phyloP scores from a whole-genome alignment of 2,888 invertebrate genomes.

The Salticus scenicus region DNA sequence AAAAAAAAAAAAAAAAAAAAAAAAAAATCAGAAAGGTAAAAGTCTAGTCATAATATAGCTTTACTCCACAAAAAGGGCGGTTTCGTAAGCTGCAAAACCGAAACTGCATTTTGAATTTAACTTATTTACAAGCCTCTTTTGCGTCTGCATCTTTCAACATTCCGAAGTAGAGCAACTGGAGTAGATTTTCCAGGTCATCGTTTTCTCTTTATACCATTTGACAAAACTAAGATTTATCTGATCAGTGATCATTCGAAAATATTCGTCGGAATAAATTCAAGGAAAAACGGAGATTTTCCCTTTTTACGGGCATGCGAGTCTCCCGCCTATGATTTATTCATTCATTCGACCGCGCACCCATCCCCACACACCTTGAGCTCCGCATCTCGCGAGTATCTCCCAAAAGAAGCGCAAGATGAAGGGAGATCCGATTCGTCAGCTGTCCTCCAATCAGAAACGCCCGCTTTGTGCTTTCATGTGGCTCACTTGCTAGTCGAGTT shows the following conservation, averaged over 20 bases:
- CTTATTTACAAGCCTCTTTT: too few relatives aligned
- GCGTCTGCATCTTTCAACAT: too few relatives aligned
- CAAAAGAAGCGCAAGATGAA: conserved; percentile 31
- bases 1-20: too few relatives aligned
- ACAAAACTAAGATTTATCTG: conserved; percentile 29
- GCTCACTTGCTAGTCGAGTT: not conserved
- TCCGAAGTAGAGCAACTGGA: too few relatives aligned
- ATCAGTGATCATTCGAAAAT: conserved; percentile 10
- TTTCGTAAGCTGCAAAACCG: too few relatives aligned
- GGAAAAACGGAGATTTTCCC: not conserved
- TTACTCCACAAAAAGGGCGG: too few relatives aligned
- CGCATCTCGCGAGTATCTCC: not conserved
- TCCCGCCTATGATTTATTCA: conserved; percentile 55
- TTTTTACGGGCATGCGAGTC: conserved; percentile 30
- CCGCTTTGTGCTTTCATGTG: not conserved
- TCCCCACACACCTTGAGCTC: not conserved
- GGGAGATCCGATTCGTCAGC: conserved; percentile 34
- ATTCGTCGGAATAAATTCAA: conserved; percentile 34
- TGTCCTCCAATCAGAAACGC: conserved; percentile 25
- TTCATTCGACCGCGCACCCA: conserved; percentile 52
- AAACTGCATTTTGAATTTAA: too few relatives aligned
- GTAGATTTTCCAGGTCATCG: too few relatives aligned
- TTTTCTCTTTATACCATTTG: too few relatives aligned
- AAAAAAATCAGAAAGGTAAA: too few relatives aligned
- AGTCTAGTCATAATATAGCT: too few relatives aligned